Base-by-base conservation (phyloP, 2,797 vertebrate genomes). In the Alosa sapidissima region DNA sequence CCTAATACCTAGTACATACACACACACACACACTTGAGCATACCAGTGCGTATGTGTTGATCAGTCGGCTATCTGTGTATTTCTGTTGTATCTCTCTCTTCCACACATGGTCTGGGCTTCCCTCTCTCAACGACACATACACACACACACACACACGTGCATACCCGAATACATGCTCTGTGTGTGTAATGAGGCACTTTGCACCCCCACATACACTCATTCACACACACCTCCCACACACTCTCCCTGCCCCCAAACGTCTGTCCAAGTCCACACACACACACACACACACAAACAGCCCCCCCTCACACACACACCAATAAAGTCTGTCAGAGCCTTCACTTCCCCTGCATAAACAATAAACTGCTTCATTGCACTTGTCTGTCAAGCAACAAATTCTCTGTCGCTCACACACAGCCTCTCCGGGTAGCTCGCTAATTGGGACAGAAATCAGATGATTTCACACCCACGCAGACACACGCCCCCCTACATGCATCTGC, bases 191-290 rank as follows among this genome's bases (percentile, higher is more conserved):
- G 60, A 65, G 65, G 28, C 13, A 33, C 28, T 72, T 72, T 16
- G 13, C 65, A 36, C 65, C 65, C 11, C 60, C 28, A 51, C 49
- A 51, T 5, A 51, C 65, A 28, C 65, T 24, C 58, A 14, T 72
- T 36, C 9, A 72, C 65, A 24, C n/a, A 65, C 60, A 65, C 60
- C 60, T 72, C 65, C 11, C 65, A 72, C 65, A 72, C 65, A 33
- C 65, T 72, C 65, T 36, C 65, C 65, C 65, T 72, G 33, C 65
- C 65, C 62, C 65, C 65, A 28, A 36, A 72, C 65, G 28, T 72
- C 28, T 72, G 65, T 72, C 65, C 33, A 72, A 55, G 11, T 55
- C 13, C 28, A 72, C 65, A 28, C 24, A 33, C 62, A 68, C 28
- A 54, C 62, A 33, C 62, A 28, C 62, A 68, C 62, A 68, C 62